Conservation (phyloP, 2,888 invertebrate genomes). For the Elysia crispata region DNA sequence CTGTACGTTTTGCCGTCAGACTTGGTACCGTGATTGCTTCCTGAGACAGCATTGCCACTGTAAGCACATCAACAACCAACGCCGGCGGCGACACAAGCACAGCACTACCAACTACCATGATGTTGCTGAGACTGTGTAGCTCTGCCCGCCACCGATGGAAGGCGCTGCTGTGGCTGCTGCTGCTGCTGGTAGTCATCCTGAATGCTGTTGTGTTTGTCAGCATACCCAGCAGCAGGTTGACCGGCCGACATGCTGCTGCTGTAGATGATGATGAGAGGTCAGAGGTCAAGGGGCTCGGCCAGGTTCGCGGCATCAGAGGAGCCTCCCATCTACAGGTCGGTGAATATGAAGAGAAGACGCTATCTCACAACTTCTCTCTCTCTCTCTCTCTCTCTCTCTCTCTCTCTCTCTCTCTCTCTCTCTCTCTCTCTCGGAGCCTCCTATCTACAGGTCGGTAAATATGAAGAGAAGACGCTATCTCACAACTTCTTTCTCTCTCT, state of each 20-base stretch:
- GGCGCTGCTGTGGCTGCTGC: background rate
- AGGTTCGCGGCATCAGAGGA: background rate
- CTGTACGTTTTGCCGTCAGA: background rate
- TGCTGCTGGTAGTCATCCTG: constrained; percentile 3
- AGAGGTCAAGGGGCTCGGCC: background rate
- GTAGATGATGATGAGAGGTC: background rate
- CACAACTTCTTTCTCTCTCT: no score
- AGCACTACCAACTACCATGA: background rate
- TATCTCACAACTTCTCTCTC: background rate
- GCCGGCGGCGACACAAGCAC: no score
- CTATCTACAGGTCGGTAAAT: no score
- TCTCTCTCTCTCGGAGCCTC: no score
- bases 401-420: no score
- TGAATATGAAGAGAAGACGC: background rate
- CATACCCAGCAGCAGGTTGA: background rate
- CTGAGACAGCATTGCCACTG: background rate
- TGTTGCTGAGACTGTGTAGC: constrained; percentile 13
- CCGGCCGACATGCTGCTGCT: no score
- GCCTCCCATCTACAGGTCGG: constrained; percentile 41
- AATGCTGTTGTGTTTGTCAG: constrained; percentile 16
- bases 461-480: no score
- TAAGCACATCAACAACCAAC: background rate
- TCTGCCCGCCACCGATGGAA: constrained; percentile 35
- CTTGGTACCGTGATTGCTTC: no score
- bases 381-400: no score